Evolutionary conservation across 2,797 vertebrate genomes (phyloP), one percentile per base, ranked within the genome.

Genomic region (Buceros bicornis): DNA sequence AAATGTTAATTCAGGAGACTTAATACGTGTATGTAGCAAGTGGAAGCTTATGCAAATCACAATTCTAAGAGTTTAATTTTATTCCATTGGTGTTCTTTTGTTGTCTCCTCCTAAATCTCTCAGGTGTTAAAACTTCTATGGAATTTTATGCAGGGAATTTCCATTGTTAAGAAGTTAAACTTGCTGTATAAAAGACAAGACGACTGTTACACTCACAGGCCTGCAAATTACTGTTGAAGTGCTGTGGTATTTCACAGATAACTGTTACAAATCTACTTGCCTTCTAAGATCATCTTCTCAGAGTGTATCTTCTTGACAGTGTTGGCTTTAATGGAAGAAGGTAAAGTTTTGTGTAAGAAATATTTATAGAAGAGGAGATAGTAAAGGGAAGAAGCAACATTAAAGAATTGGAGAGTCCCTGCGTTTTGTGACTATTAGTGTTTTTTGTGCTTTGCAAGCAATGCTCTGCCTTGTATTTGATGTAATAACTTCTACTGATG

Each of bases 21-120:
- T 83, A 54, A 69, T 31, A 78, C 70, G 16, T 2, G 6, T 88
- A 9, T 91, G 35, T 40, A 83, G n/a, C 72, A 61, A 62, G 42
- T 76, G 72, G 79, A 77, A 89, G 48, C 26, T 82, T 91, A 94
- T 66, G 83, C 78, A 95, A 95, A 92, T 84, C 35, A 12, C 16
- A 43, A 2, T 76, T 90, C 17, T 65, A 57, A 57, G 54, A 48
- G 33, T 81, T 96, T 80, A 26, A 90, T 92, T 90, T 35, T 69
- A 1, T 69, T 90, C 24, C 3, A 48, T 47, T 90, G 54, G 51
- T 26, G 8, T 89, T 94, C 45, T 33, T 94, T 91, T 94, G 86
- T 92, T 92, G 66, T 62, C 6, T 1, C 29, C 11, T 15, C 85
- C 11, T 69, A n/a, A 74, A 67, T 78, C 57, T 95, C 45, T 87